Conservation (phyloP, 2,113 vertebrate species). For the Pituophis catenifer region DNA sequence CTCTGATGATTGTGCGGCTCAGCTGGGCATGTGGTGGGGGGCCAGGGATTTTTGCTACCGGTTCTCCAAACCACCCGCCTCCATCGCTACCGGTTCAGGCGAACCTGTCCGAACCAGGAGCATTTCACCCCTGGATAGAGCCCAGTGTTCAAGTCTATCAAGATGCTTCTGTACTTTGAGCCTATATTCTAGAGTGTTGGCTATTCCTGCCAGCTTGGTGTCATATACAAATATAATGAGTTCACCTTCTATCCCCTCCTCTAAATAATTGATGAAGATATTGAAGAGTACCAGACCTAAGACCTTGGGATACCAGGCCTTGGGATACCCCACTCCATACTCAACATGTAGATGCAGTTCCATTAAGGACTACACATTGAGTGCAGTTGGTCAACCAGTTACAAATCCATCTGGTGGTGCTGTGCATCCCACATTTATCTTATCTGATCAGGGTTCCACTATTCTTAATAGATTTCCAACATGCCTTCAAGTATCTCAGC, state of each 20-base stretch:
- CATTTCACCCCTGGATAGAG: not conserved
- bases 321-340: not conserved
- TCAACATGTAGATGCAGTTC: not conserved
- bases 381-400: not conserved
- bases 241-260: not conserved
- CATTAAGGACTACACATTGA: not conserved
- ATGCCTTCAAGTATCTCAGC: not conserved
- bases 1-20: too few species aligned
- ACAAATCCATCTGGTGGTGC: not conserved
- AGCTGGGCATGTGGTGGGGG: too few species aligned
- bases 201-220: not conserved
- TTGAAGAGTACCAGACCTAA: not conserved
- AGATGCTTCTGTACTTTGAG: not conserved
- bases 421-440: not conserved
- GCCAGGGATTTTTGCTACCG: too few species aligned
- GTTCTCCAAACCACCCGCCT: too few species aligned
- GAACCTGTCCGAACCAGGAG: too few species aligned
- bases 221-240: not conserved
- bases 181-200: not conserved
- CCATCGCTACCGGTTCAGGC: too few species aligned
- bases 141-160: not conserved
- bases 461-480: not conserved
- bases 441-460: not conserved
- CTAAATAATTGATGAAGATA: not conserved
- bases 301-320: not conserved